A percentile compares a stretch with the other conserved stretches of the same genome.
Conservation (phyloP, 2,888 invertebrate genomes). For the Drosophila hamatofila region DNA sequence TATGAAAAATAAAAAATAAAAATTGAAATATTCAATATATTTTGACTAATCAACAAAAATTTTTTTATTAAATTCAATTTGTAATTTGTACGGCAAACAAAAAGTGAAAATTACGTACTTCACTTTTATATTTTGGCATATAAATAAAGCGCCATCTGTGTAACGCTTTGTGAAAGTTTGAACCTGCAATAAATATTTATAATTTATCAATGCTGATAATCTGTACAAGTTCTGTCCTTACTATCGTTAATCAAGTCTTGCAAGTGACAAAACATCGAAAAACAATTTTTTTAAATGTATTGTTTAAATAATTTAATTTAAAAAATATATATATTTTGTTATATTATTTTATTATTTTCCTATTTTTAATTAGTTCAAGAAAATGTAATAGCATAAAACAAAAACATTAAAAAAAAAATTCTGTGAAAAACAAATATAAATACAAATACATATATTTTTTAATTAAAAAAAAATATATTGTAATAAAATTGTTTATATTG, state of each 20-base stretch:
- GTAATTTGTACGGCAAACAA: background rate
- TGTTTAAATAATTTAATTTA: background rate
- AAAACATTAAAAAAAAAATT: too few relatives aligned
- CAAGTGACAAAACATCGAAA: too few relatives aligned
- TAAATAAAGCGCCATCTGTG: constrained; percentile 40
- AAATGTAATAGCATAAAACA: too few relatives aligned
- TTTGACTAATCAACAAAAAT: background rate
- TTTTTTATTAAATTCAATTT: background rate
- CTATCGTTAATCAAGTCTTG: background rate
- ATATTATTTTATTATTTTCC: too few relatives aligned
- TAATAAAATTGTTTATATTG: too few relatives aligned
- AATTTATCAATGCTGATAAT: background rate
- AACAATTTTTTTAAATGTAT: too few relatives aligned
- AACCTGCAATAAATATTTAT: background rate
- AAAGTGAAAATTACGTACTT: background rate
- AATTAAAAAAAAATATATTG: too few relatives aligned
- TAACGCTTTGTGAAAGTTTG: background rate
- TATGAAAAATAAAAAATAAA: background rate
- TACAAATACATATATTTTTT: too few relatives aligned
- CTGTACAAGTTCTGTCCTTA: too few relatives aligned
- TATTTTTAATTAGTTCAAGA: too few relatives aligned
- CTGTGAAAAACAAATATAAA: too few relatives aligned
- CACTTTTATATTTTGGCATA: background rate
- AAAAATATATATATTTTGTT: too few relatives aligned
- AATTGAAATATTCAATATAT: background rate